Conservation (phyloP, 1,140 invertebrate genomes). For the Pomacea maculata region DNA sequence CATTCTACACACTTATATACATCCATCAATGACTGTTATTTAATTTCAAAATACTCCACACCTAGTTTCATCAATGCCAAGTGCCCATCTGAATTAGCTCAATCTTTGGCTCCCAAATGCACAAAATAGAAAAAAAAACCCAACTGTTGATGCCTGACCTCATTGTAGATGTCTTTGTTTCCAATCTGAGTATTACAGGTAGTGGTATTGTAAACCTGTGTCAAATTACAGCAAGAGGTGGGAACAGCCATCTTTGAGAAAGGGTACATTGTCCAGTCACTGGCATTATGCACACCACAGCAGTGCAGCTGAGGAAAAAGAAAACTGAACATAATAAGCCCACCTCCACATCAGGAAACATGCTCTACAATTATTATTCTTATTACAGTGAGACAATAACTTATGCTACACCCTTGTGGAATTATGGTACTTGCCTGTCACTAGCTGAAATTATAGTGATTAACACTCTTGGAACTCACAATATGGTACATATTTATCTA, state of each 20-base stretch:
- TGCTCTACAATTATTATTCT: too few species aligned
- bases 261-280: conserved; percentile 50
- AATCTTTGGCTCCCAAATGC: neutral
- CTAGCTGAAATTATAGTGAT: too few species aligned
- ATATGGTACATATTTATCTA: too few species aligned
- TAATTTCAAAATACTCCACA: too few species aligned
- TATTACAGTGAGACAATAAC: too few species aligned
- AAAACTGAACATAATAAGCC: neutral
- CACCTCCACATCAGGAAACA: neutral
- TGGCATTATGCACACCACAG: conserved; percentile 56
- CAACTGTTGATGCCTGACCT: conserved; percentile 30
- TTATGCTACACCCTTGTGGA: too few species aligned
- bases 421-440: too few species aligned
- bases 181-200: conserved; percentile 3
- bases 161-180: conserved; percentile 36
- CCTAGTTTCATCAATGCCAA: too few species aligned
- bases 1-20: too few species aligned
- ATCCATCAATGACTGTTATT: too few species aligned
- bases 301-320: conserved; percentile 51
- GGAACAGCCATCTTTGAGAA: conserved; percentile 45
- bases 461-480: too few species aligned
- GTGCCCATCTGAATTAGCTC: neutral
- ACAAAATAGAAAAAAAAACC: conserved; percentile 3
- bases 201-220: neutral
- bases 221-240: conserved; percentile 45